Evolutionary conservation across 2,888 invertebrate genomes (phyloP), one percentile per base, ranked within the genome.

Genomic region (Nowickia ferox): DNA sequence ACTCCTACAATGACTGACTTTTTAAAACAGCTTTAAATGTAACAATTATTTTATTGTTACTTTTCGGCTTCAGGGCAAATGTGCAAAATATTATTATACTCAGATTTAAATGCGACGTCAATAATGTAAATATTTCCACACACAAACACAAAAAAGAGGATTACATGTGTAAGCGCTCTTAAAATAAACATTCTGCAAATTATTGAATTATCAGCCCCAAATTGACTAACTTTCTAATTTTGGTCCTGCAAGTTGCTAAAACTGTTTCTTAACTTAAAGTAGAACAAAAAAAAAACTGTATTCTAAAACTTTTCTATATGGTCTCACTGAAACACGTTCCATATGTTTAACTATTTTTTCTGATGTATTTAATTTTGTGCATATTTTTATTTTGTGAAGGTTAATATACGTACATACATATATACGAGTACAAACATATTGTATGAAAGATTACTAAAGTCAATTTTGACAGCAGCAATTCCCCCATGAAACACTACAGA

Each of bases 391-490:
- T 68, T 74, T n/a, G 63, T 66, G 46, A 42, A 71, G 71, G 57
- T 76, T 71, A 66, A 76, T 55, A 63, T 85, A 30, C 30, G 4
- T 30, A 30, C 3, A 30, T 30, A 30, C 30, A 30, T 30, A n/a
- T n/a, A n/a, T n/a, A n/a, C n/a, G n/a, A n/a, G n/a, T n/a, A 30
- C 30, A 30, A 0, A 30, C 30, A 30, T 30, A 30, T 30, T 30
- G 30, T 6, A 78, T 82, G 79, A 84, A 84, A 74, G 76, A 84
- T 84, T 76, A 86, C 79, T 68, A 22, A 72, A 68, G 86, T 74
- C 53, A 86, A 74, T 84, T 80, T 80, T 83, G 63, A 63, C 71
- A 84, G 80, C 65, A 76, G 68, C 69, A 68, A 86, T 77, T 80
- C 66, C 84, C 79, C 74, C 66, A 61, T 65, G 76, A 48, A 72